Base-by-base conservation (phyloP, 2,888 invertebrate species). In the Auanema freiburgensis region DNA sequence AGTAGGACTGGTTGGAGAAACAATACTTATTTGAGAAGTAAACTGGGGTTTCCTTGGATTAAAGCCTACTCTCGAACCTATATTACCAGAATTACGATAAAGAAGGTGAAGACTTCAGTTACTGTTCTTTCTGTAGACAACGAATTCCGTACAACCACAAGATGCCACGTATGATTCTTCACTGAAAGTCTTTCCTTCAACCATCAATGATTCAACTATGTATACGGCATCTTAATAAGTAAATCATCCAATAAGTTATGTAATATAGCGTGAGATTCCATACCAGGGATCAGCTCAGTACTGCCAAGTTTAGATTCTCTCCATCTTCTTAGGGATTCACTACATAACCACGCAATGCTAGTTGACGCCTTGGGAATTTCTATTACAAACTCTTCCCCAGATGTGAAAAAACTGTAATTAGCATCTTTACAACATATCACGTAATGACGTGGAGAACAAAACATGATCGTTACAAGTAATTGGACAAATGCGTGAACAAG, bases 71-170 rank as follows among this genome's bases (percentile, higher is more conserved):
- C 21, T 3, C 18, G 46, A 18, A 16, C 21, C 16, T 46, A 5
- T 8, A 46, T n/a, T n/a, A n/a, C n/a, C n/a, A n/a, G n/a, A n/a
- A n/a, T n/a, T n/a, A n/a, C n/a, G n/a, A n/a, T n/a, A n/a, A n/a
- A n/a, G n/a, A n/a, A n/a, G n/a, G n/a, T n/a, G n/a, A n/a, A n/a
- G n/a, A n/a, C n/a, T n/a, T n/a, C n/a, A 51, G 64, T 52, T 46
- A 70, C 72, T 69, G 51, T 76, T 76, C 57, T 69, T 72, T 10
- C 72, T 56, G 23, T 72, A 56, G 63, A 76, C 67, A 6, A 76
- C 76, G 44, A 74, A 76, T 50, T 74, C 74, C 0, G 59, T 57
- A 41, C 65, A 54, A 3, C 61, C 44, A 0, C 68, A 63, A 14
- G 67, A 59, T 1, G 63, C 59, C 11, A 76, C 71, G 10, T 71